Evolutionary conservation across 2,797 vertebrate species (phyloP).

Genomic region (Falco cherrug): DNA sequence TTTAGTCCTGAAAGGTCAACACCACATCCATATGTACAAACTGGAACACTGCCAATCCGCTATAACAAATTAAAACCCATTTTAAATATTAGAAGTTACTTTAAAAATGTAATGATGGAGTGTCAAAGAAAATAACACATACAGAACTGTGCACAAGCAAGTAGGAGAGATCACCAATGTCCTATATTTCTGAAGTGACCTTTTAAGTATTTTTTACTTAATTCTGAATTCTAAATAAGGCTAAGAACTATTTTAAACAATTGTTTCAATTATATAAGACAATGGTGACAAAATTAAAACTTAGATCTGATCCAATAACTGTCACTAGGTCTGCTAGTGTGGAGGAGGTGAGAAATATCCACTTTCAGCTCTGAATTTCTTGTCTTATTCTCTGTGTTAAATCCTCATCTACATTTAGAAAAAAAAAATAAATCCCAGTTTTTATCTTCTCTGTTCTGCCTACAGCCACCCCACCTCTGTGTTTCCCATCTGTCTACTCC

Average conservation of each 20-base stretch:
- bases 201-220: background rate
- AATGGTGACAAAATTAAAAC: slow-evolving; percentile 46
- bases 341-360: slow-evolving; percentile 55
- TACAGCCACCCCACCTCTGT: slow-evolving; percentile 33
- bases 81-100: background rate
- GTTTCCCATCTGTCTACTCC: slow-evolving; percentile 37
- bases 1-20: background rate
- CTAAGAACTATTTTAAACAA: slow-evolving; percentile 8
- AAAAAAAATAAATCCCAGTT: background rate
- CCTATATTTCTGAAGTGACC: background rate
- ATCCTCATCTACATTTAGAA: background rate
- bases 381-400: slow-evolving; percentile 9
- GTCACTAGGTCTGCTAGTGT: slow-evolving; percentile 43
- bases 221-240: slow-evolving; percentile 28
- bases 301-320: slow-evolving; percentile 38
- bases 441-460: slow-evolving; percentile 40
- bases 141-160: background rate
- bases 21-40: background rate
- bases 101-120: background rate
- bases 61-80: background rate
- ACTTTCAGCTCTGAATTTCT: slow-evolving; percentile 37
- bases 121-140: background rate
- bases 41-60: background rate
- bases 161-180: background rate
- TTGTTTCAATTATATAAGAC: slow-evolving; percentile 52